A percentile compares a stretch with the other conserved stretches of the same genome.
Conservation (phyloP, 2,888 invertebrate species). For the Athripsodes cinereus region DNA sequence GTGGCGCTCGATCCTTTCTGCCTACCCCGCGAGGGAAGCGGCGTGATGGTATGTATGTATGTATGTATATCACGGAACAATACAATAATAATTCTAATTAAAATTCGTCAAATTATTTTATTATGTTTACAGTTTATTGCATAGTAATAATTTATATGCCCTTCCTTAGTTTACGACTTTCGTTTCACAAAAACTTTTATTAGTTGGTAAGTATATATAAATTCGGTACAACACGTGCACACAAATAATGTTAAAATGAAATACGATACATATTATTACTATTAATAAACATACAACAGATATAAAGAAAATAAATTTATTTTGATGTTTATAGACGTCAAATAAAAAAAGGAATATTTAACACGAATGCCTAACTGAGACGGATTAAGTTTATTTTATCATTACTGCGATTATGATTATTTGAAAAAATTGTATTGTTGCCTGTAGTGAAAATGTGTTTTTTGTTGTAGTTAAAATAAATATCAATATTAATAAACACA, state of each 20-base stretch:
- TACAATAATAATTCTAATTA: too few relatives aligned
- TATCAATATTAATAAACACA: too few relatives aligned
- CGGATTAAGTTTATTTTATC: too few relatives aligned
- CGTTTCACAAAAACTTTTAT: slow-evolving; percentile 11
- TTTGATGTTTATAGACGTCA: neutral
- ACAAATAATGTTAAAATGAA: neutral
- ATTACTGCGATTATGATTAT: too few relatives aligned
- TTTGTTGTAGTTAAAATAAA: too few relatives aligned
- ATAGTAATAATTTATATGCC: slow-evolving; percentile 5
- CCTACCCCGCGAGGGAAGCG: too few relatives aligned
- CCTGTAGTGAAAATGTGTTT: too few relatives aligned
- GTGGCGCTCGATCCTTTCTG: too few relatives aligned
- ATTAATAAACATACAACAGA: neutral
- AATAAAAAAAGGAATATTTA: neutral
- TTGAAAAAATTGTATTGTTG: too few relatives aligned
- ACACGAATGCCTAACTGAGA: slow-evolving; percentile 1
- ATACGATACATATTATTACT: neutral
- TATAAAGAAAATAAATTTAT: neutral
- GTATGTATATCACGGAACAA: too few relatives aligned
- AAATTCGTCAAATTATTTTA: neutral
- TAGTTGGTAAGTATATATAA: neutral
- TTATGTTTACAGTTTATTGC: neutral
- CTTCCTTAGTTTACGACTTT: slow-evolving; percentile 7
- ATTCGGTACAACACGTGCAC: neutral
- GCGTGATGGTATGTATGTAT: too few relatives aligned